A percentile compares a stretch with the other conserved stretches of the same genome.
Conservation (phyloP, 35 echinoderm and acorn worm genomes). For the Acanthaster planci region DNA sequence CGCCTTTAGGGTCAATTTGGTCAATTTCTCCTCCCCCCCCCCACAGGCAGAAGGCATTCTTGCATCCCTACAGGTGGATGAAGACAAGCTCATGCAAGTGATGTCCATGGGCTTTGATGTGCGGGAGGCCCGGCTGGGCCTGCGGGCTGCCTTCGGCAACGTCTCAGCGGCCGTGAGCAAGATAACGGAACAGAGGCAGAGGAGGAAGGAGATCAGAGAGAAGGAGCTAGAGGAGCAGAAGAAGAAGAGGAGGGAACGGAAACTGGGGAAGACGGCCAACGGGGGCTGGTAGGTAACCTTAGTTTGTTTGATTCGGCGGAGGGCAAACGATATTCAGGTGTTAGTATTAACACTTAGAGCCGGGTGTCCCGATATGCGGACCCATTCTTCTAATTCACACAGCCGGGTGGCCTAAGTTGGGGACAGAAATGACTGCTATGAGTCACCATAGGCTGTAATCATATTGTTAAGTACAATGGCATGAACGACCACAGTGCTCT, state of each 20-base stretch:
- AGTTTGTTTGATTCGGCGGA: no score
- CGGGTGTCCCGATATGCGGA: no score
- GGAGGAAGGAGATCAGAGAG: slow-evolving; percentile 64
- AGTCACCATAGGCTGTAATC: no score
- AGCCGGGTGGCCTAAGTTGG: no score
- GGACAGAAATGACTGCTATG: no score
- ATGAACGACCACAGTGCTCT: no score
- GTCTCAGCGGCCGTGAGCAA: slow-evolving; percentile 77
- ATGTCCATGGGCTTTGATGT: slow-evolving; percentile 83
- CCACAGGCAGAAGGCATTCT: slow-evolving; percentile 65
- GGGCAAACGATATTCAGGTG: no score
- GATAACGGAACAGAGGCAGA: slow-evolving; percentile 81
- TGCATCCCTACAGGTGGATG: slow-evolving; percentile 81
- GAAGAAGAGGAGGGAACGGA: slow-evolving; percentile 53
- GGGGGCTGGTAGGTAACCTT: slow-evolving; percentile 71
- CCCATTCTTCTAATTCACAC: no score
- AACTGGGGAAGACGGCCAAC: slow-evolving; percentile 88
- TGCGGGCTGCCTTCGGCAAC: slow-evolving; percentile 77
- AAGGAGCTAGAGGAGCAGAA: slow-evolving; percentile 76
- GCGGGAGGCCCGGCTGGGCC: slow-evolving; percentile 82
- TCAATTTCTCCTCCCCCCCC: background rate
- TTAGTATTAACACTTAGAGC: no score
- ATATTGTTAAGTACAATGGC: no score
- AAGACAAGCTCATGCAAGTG: slow-evolving; percentile 87
- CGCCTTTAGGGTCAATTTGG: background rate